phyloP scores from a whole-genome alignment of 2,888 invertebrate genomes.

The Sphecodes monilicornis region DNA sequence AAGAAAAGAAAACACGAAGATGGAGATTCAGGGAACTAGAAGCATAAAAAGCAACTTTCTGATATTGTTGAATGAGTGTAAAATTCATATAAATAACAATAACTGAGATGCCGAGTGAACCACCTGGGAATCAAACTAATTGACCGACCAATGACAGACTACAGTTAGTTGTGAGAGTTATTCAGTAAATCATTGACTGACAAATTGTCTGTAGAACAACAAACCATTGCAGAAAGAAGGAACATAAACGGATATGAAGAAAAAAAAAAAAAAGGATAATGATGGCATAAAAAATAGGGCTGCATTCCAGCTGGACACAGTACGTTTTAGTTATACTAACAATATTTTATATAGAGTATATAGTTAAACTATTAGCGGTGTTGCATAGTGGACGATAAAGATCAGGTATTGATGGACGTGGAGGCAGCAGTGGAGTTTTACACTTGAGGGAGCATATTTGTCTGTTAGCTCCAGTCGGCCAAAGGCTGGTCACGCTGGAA shows the following conservation, averaged over 20 bases:
- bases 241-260: constrained; percentile 51
- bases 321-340: constrained; percentile 84
- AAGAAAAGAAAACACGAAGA: constrained; percentile 91
- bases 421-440: constrained; percentile 76
- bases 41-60: constrained; percentile 72
- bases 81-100: constrained; percentile 82
- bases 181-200: constrained; percentile 79
- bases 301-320: constrained; percentile 84
- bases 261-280: constrained; percentile 61
- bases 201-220: constrained; percentile 73
- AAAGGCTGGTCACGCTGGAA: constrained; percentile 84
- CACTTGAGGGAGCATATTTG: constrained; percentile 83
- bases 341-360: constrained; percentile 85
- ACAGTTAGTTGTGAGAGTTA: constrained; percentile 81
- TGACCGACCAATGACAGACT: constrained; percentile 83
- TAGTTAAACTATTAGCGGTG: constrained; percentile 83
- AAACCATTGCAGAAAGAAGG: constrained; percentile 64
- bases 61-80: constrained; percentile 81
- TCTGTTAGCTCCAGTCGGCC: constrained; percentile 84
- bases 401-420: constrained; percentile 67
- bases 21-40: constrained; percentile 84
- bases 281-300: constrained; percentile 81
- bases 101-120: constrained; percentile 82
- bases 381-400: constrained; percentile 75
- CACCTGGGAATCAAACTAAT: constrained; percentile 83